Percentiles rank a stretch among this genome's conserved stretches.
phyloP scores from a whole-genome alignment of 2,113 vertebrate genomes.

The Mesoclemmys tuberculata region DNA sequence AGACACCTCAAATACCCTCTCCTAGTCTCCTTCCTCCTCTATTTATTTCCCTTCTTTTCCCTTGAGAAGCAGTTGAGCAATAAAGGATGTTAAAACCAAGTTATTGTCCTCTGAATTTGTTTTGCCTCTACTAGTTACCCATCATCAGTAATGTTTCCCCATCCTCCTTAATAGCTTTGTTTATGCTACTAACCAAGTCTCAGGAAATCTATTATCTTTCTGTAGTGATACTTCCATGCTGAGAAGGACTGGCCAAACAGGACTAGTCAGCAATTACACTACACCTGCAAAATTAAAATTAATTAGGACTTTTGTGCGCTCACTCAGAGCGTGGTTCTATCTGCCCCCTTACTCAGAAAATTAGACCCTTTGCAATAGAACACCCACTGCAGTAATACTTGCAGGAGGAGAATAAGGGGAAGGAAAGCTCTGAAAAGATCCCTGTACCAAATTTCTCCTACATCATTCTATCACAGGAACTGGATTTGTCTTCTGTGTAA shows the following conservation, averaged over 20 bases:
- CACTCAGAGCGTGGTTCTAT: background rate
- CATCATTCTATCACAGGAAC: background rate
- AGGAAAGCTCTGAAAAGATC: background rate
- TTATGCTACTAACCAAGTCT: background rate
- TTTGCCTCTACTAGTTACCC: background rate
- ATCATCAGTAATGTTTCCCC: background rate
- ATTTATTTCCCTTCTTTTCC: background rate
- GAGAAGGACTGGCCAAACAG: background rate
- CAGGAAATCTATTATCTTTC: slow-evolving; percentile 25
- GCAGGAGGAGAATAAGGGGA: background rate
- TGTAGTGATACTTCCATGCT: background rate
- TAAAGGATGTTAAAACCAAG: background rate
- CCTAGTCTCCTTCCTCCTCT: background rate
- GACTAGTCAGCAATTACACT: background rate
- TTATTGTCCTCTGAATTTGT: background rate
- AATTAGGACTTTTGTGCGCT: background rate
- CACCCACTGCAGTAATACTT: background rate
- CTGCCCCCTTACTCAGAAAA: background rate
- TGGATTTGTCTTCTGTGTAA: background rate
- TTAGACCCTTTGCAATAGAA: slow-evolving; percentile 7
- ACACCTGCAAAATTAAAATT: background rate
- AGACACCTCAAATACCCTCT: background rate
- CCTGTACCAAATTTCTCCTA: background rate
- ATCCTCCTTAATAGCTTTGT: background rate
- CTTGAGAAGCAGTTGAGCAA: background rate